phyloP scores from a whole-genome alignment of 2,113 vertebrate genomes.

The Anoplopoma fimbria region DNA sequence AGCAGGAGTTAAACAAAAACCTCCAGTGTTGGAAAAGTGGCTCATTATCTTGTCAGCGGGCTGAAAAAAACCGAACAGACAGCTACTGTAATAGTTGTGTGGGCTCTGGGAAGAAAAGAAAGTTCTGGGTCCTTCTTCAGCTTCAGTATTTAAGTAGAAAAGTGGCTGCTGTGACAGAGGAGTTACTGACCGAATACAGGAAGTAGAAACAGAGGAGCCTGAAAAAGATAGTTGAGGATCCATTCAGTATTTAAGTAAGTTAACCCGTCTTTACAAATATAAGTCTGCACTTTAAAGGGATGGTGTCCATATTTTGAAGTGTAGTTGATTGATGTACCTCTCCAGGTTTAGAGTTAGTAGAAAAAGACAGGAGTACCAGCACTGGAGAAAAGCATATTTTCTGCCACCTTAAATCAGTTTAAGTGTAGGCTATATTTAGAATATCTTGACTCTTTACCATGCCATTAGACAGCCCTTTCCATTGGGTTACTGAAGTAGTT shows the following conservation, averaged over 20 bases:
- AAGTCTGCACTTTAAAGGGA: background rate
- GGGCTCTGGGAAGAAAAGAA: constrained; percentile 25
- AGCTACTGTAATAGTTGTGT: constrained; percentile 11
- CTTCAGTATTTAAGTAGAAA: background rate
- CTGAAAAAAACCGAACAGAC: constrained; percentile 11
- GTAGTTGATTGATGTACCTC: background rate
- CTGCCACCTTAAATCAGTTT: too few species aligned
- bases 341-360: too few species aligned
- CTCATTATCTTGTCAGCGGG: constrained; percentile 68
- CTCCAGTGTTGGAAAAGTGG: constrained; percentile 41
- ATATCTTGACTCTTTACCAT: too few species aligned
- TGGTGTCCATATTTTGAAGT: too few species aligned
- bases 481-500: too few species aligned
- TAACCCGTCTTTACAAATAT: background rate
- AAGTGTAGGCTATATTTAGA: too few species aligned
- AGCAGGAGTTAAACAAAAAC: constrained; percentile 52
- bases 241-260: too few species aligned
- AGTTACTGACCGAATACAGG: background rate
- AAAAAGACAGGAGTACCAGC: too few species aligned
- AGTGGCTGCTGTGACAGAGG: too few species aligned
- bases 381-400: too few species aligned
- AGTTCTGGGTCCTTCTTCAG: background rate
- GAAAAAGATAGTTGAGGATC: too few species aligned
- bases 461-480: too few species aligned
- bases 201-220: background rate